Evolutionary conservation across 2,797 vertebrate genomes (phyloP).

Genomic region (Rhinophrynus dorsalis): DNA sequence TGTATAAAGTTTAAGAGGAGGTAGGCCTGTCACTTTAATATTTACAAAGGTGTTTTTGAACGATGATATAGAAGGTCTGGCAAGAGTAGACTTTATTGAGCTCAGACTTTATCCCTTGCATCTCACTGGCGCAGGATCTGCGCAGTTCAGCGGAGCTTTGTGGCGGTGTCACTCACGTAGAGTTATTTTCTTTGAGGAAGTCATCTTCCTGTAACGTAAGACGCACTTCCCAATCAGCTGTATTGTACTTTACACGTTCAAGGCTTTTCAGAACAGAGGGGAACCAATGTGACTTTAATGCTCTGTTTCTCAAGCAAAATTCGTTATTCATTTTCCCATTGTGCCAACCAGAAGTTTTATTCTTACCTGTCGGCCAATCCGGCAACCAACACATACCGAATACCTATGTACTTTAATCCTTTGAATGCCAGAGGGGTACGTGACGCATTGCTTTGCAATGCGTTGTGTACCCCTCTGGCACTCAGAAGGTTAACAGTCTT

Average conservation of each 20-base stretch:
- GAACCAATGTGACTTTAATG: background rate
- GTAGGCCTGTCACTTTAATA: too few species aligned
- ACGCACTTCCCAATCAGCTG: background rate
- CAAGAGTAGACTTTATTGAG: background rate
- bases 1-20: too few species aligned
- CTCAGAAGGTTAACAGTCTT: too few species aligned
- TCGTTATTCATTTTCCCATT: background rate
- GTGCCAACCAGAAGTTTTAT: background rate
- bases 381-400: too few species aligned
- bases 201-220: conserved; percentile 5
- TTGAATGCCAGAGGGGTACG: too few species aligned
- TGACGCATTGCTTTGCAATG: too few species aligned
- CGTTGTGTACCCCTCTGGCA: too few species aligned
- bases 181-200: background rate
- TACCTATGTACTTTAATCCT: too few species aligned
- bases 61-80: background rate
- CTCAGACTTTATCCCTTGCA: background rate
- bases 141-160: background rate
- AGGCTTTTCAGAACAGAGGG: background rate
- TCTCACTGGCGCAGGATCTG: background rate
- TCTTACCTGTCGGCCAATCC: background rate
- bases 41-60: conserved; percentile 29
- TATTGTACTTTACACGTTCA: background rate
- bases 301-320: background rate
- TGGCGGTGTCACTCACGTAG: background rate